Base-by-base conservation (phyloP, 2,888 invertebrate species). In the Kryphioiulus occultus region DNA sequence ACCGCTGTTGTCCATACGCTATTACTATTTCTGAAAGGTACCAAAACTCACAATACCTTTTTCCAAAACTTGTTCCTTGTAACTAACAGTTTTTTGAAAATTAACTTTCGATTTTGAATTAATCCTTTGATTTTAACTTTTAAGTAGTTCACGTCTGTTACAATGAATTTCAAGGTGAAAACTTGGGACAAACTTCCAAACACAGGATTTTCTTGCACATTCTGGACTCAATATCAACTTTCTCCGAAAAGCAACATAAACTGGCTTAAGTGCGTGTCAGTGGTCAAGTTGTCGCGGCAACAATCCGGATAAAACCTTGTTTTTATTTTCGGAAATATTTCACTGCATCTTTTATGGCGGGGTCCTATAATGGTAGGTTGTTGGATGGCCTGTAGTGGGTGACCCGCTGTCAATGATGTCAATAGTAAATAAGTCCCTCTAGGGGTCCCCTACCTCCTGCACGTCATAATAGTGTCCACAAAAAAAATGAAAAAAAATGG, bases 371-470 rank as follows among this genome's bases (percentile, higher is more conserved):
- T 59, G 22, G 59, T 59, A 59, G n/a, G 59, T 59, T 59, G 59
- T 59, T 59, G 19, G n/a, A 59, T 59, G 59, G 59, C 59, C 59
- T 59, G 22, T 59, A 59, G 59, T 59, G 59, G 59, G 59, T 59
- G 59, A 59, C 59, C 59, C 22, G 59, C 59, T 59, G 59, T 22
- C 59, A 59, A 59, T 59, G 59, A 59, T 59, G 59, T 59, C 59
- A 59, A 59, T 59, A 59, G 59, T 59, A 59, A 59, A 59, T 59
- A 59, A 59, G 59, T 59, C 59, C 59, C 59, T n/a, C 59, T 59
- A 59, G 59, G 59, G 59, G 59, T 59, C 59, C 59, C 59, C n/a
- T 59, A 59, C 59, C 59, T 59, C 59, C 59, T 22, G n/a, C 59
- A 59, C n/a, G 59, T 59, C 59, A 59, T 59, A 59, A 59, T 59